Conservation (phyloP, 2,888 invertebrate genomes). For the Tuta absoluta region DNA sequence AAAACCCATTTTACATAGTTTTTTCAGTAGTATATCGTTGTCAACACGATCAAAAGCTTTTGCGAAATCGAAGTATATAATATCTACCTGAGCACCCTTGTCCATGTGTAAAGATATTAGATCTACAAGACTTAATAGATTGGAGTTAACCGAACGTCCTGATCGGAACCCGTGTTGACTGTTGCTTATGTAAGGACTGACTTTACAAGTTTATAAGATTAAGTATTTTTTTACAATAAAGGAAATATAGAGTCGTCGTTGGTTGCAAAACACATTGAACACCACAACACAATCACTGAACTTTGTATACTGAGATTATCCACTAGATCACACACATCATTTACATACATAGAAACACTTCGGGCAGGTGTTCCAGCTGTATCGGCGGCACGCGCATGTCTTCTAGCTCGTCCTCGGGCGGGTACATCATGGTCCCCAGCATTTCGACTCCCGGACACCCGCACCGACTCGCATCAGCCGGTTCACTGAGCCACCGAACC, state of each 20-base stretch:
- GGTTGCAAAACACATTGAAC: not conserved
- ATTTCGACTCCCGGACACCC: constrained; percentile 68
- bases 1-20: no score
- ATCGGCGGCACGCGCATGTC: constrained; percentile 87
- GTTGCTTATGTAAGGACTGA: no score
- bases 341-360: constrained; percentile 87
- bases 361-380: constrained; percentile 86
- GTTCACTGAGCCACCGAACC: constrained; percentile 68
- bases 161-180: no score
- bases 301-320: constrained; percentile 25
- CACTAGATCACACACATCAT: constrained; percentile 36
- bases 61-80: no score
- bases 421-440: constrained; percentile 80
- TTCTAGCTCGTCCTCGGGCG: constrained; percentile 70
- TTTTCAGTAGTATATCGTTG: no score
- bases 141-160: no score
- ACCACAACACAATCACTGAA: constrained; percentile 4
- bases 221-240: no score
- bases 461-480: constrained; percentile 61
- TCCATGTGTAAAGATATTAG: no score
- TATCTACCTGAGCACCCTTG: no score
- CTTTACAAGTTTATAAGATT: no score
- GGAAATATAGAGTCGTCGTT: not conserved
- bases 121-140: no score
- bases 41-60: no score